A percentile compares a stretch with the other conserved stretches of the same genome.
These are phyloP conservation scores for Cyprichromis sp. DNA, from an alignment of 2,113 vertebrate species.

Conservation along the genomic window DNA sequence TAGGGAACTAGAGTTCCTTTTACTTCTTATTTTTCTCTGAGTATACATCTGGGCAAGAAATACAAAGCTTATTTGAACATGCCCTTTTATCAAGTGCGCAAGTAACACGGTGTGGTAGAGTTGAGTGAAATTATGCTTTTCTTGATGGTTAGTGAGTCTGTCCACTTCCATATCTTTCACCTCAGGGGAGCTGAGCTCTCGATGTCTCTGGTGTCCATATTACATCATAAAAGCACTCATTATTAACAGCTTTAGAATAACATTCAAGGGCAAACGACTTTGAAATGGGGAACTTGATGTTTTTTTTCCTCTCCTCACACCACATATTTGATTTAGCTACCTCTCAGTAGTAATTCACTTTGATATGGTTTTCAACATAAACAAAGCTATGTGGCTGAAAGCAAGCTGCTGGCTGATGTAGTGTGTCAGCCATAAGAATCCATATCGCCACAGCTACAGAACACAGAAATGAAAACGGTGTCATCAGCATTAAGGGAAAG, in stretches of 20 bases:
- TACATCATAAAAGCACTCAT: conserved; percentile 57
- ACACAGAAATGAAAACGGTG: conserved; percentile 51
- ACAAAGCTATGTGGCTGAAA: conserved; percentile 62
- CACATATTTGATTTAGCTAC: conserved; percentile 66
- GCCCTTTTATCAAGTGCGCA: conserved; percentile 46
- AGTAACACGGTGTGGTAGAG: conserved; percentile 21
- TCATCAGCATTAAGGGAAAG: conserved; percentile 61
- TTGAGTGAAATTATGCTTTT: conserved; percentile 38
- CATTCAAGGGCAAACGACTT: conserved; percentile 58
- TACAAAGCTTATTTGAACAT: conserved; percentile 40
- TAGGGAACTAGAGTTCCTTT: background rate
- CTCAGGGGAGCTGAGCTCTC: conserved; percentile 36
- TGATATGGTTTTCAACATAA: conserved; percentile 67
- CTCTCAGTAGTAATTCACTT: conserved; percentile 61
- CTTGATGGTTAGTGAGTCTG: conserved; percentile 37
- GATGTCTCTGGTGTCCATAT: conserved; percentile 31
- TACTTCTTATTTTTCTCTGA: background rate
- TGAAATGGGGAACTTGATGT: conserved; percentile 60
- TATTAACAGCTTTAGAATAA: conserved; percentile 61
- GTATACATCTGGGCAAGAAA: background rate
- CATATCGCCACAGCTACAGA: conserved; percentile 52
- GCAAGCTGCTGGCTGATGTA: conserved; percentile 57
- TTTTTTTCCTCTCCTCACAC: conserved; percentile 5
- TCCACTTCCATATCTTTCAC: conserved; percentile 47
- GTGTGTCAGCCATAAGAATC: conserved; percentile 62